phyloP scores from a whole-genome alignment of 1,140 invertebrate species.

The Mesaphorura yosii region DNA sequence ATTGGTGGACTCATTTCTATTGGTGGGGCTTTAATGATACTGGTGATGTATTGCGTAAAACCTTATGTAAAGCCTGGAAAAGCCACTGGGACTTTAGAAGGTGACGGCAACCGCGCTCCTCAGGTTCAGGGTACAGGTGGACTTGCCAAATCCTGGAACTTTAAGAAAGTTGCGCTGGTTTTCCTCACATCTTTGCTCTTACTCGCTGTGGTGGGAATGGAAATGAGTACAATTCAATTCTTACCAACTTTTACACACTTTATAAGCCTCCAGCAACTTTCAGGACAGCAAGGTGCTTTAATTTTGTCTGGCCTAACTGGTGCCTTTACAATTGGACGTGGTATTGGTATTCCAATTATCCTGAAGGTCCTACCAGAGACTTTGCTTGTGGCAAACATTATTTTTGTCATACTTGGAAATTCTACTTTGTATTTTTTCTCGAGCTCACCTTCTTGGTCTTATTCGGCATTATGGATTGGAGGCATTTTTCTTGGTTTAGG shows the following conservation, averaged over 20 bases:
- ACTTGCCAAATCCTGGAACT: not conserved
- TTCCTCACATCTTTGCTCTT: not conserved
- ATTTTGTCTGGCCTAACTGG: not conserved
- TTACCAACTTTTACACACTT: constrained; percentile 13
- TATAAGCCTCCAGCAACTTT: constrained; percentile 1
- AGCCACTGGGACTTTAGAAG: not conserved
- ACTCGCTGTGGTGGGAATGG: constrained; percentile 6
- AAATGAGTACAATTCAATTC: constrained; percentile 13
- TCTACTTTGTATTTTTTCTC: not conserved
- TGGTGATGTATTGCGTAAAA: not conserved
- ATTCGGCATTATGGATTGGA: not conserved
- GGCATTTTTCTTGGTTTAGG: constrained; percentile 7
- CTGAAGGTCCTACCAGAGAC: constrained; percentile 3
- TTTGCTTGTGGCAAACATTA: constrained; percentile 6
- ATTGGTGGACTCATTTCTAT: not conserved
- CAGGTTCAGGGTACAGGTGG: not conserved
- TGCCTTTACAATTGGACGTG: constrained; percentile 6
- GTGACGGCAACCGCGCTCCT: not conserved
- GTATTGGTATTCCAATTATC: constrained; percentile 3
- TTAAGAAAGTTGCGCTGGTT: not conserved
- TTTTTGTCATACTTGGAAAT: constrained; percentile 1
- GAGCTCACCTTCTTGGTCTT: not conserved
- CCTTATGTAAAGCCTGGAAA: not conserved
- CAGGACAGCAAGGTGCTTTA: not conserved
- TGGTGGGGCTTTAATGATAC: not conserved